Evolutionary conservation across 2,113 vertebrate genomes (phyloP).

Genomic region (Excalfactoria chinensis): DNA sequence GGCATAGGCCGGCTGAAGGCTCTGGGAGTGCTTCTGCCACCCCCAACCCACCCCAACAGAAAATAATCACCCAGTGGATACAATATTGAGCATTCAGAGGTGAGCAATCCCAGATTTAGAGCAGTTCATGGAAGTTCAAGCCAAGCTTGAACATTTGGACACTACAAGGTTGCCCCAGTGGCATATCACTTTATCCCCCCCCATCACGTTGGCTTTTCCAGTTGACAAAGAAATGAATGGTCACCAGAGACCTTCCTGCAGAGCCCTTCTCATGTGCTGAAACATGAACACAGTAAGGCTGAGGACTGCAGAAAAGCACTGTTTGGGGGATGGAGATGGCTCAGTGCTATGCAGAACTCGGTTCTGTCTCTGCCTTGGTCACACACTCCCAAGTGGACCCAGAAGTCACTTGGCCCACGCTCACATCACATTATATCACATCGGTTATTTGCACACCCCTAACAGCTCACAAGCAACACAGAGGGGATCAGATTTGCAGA

Average conservation of each 20-base stretch:
- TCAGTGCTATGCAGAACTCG: not conserved
- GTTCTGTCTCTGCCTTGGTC: not conserved
- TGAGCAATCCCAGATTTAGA: not conserved
- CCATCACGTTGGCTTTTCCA: not conserved
- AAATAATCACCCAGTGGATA: not conserved
- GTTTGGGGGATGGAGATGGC: not conserved
- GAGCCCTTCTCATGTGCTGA: not conserved
- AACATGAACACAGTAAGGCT: not conserved
- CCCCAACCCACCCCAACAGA: not conserved
- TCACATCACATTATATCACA: rapidly evolving
- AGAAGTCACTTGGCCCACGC: not conserved
- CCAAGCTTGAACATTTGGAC: not conserved
- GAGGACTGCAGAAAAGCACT: not conserved
- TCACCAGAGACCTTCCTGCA: not conserved
- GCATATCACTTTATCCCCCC: not conserved
- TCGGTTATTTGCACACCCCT: not conserved
- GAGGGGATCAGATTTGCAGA: not conserved
- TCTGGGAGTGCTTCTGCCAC: not conserved
- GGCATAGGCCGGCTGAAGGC: not conserved
- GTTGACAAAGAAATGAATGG: not conserved
- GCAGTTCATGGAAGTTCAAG: not conserved
- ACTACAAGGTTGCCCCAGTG: not conserved
- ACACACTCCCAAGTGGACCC: not conserved
- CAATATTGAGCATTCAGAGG: not conserved
- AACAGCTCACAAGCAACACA: not conserved